Percentiles rank a stretch among this genome's conserved stretches.
phyloP scores from a whole-genome alignment of 2,888 invertebrate genomes.

The Euclidia mi region DNA sequence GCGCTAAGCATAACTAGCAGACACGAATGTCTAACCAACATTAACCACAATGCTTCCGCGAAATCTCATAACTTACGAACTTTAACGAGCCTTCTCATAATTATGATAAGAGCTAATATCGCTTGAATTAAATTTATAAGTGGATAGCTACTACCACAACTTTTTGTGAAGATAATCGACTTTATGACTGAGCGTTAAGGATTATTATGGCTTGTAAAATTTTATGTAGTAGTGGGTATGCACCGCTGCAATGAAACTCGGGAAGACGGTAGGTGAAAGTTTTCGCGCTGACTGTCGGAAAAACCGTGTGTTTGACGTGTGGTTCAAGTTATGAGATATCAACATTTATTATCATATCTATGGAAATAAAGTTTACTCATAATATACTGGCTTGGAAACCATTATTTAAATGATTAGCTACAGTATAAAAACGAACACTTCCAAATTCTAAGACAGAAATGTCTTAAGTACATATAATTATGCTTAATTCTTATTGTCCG shows the following conservation, averaged over 20 bases:
- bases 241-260: conserved; percentile 52
- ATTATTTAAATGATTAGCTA: too few species aligned
- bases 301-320: conserved; percentile 58
- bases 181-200: conserved; percentile 20
- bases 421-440: too few species aligned
- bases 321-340: conserved; percentile 41
- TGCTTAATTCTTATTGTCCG: too few species aligned
- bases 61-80: conserved; percentile 22
- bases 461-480: too few species aligned
- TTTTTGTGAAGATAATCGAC: conserved; percentile 3
- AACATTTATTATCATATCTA: too few species aligned
- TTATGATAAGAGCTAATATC: conserved; percentile 30
- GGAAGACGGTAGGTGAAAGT: conserved; percentile 68
- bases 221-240: conserved; percentile 19
- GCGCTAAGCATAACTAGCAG: conserved; percentile 32
- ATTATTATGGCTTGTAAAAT: conserved; percentile 26
- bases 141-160: conserved; percentile 23
- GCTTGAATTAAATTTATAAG: conserved; percentile 19
- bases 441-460: too few species aligned
- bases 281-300: conserved; percentile 62
- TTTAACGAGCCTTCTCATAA: conserved; percentile 1
- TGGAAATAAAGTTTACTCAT: background rate
- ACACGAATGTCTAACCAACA: conserved; percentile 43
- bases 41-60: conserved; percentile 36
- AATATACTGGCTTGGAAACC: background rate